These are phyloP conservation scores for Torymus texanus DNA, from an alignment of 2,888 invertebrate genomes.

Conservation along the genomic window DNA sequence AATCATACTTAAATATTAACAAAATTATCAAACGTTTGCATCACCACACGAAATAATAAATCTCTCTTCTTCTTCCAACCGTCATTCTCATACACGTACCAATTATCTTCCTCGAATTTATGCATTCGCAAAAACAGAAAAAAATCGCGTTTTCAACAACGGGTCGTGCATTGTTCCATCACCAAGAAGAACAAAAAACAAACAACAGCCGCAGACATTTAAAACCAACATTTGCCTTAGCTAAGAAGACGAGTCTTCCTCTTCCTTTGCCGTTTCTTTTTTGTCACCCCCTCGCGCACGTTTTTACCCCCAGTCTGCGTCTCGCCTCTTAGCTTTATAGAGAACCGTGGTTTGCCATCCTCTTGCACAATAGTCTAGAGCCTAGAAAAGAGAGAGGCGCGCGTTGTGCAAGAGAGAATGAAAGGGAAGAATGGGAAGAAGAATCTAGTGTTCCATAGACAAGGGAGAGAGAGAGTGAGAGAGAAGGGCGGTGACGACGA, in stretches of 20 bases:
- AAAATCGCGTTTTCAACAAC: no score
- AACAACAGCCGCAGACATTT: conserved; percentile 8
- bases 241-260: neutral
- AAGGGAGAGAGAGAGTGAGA: conserved; percentile 4
- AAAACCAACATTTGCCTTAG: conserved; percentile 19
- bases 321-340: conserved; percentile 3
- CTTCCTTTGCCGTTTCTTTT: conserved; percentile 9
- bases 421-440: conserved; percentile 38
- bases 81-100: no score
- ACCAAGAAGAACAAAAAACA: no score
- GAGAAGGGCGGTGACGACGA: no score
- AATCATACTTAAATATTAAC: no score
- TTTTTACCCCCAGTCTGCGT: conserved; percentile 28
- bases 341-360: neutral
- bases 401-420: neutral
- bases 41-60: no score
- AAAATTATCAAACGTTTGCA: no score
- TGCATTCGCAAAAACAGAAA: no score
- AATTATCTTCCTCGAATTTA: no score
- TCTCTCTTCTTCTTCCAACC: no score
- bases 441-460: conserved; percentile 52
- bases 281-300: conserved; percentile 11
- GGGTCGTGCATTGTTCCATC: no score
- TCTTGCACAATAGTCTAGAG: conserved; percentile 25
- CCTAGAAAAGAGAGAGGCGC: conserved; percentile 32